Conservation (phyloP, 2,888 invertebrate species). For the Epinotia bilunana region DNA sequence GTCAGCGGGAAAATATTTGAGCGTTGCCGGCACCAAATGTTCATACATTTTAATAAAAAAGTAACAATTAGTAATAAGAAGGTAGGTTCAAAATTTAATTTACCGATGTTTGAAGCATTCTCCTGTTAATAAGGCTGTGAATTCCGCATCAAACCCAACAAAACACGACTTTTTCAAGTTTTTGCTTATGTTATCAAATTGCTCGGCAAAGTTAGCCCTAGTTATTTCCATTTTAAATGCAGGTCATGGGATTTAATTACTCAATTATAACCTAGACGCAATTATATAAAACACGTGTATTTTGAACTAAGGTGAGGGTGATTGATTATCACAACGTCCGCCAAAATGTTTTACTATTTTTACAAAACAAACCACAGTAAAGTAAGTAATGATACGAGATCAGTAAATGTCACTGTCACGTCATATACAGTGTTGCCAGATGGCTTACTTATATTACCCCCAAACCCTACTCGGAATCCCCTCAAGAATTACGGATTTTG, state of each 20-base stretch:
- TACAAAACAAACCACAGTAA: background rate
- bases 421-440: too few species aligned
- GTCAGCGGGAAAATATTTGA: background rate
- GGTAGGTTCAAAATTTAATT: constrained; percentile 26
- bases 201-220: constrained; percentile 84
- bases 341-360: background rate
- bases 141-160: constrained; percentile 89
- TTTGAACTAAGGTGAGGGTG: background rate
- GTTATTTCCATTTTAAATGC: constrained; percentile 86
- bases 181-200: constrained; percentile 82
- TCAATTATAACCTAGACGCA: background rate
- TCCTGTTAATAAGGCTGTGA: constrained; percentile 84
- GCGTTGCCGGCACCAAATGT: background rate
- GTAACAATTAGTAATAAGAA: background rate
- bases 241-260: background rate
- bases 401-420: background rate
- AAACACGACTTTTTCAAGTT: constrained; percentile 85
- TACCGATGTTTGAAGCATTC: constrained; percentile 83
- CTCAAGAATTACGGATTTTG: too few species aligned
- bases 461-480: too few species aligned
- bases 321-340: too few species aligned
- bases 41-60: background rate
- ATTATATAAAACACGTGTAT: background rate
- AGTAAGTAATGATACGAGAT: background rate
- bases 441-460: too few species aligned